Percentiles rank a stretch among this genome's conserved stretches.
Conservation (phyloP, 1,140 invertebrate species). For the Plutomurus gul region DNA sequence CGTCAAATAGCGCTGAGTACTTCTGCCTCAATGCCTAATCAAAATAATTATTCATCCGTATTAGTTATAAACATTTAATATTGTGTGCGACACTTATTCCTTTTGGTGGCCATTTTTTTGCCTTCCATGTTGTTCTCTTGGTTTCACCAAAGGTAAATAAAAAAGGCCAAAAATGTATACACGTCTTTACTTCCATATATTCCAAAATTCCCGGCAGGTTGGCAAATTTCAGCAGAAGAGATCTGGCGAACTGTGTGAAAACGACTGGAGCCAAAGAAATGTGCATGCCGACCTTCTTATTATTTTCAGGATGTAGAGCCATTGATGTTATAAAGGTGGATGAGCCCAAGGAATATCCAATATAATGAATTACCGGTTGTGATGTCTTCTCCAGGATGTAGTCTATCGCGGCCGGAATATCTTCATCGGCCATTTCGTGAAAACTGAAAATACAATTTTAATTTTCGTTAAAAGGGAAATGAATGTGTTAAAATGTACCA, state of each 20-base stretch:
- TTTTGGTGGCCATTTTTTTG: no score
- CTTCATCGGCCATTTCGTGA: slow-evolving; percentile 55
- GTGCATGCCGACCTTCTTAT: slow-evolving; percentile 59
- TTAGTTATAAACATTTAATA: no score
- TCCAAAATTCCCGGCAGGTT: neutral
- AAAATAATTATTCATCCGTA: no score
- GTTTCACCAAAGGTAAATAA: no score
- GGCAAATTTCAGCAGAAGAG: neutral
- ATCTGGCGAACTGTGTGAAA: neutral
- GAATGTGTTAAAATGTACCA: no score
- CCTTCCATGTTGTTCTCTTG: no score
- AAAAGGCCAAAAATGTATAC: no score
- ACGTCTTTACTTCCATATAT: neutral
- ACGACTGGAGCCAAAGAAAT: slow-evolving; percentile 64
- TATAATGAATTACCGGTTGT: slow-evolving; percentile 64
- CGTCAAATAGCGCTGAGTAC: no score
- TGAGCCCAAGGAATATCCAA: slow-evolving; percentile 63
- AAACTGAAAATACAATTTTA: neutral
- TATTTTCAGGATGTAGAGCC: slow-evolving; percentile 63
- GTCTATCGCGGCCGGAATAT: slow-evolving; percentile 75
- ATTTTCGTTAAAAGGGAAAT: no score
- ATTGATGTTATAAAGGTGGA: slow-evolving; percentile 64
- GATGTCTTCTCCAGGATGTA: slow-evolving; percentile 64
- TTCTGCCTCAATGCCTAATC: no score
- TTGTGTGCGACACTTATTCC: no score